phyloP scores from a whole-genome alignment of 2,113 vertebrate species.

The Petrocephalus zakoni region DNA sequence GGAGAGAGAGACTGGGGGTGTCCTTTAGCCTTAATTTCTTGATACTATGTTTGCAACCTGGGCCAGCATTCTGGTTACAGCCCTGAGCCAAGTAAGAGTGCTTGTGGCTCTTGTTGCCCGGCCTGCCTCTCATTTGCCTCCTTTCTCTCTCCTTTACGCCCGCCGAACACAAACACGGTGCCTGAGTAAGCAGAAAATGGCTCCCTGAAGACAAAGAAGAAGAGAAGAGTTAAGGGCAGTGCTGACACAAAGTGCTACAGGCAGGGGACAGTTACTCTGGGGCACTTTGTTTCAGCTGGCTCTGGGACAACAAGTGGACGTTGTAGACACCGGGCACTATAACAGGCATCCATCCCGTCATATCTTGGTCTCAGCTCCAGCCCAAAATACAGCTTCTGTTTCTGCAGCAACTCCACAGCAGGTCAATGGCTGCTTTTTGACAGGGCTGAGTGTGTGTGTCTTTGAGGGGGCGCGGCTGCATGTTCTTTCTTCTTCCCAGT shows the following conservation, averaged over 20 bases:
- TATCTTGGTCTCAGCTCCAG: not conserved
- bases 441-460: not conserved
- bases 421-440: conserved; percentile 7
- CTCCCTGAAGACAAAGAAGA: not conserved
- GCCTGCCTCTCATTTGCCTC: not conserved
- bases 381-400: not conserved
- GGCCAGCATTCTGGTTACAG: not conserved
- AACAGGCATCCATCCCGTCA: not conserved
- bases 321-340: not conserved
- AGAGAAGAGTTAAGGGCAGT: not conserved
- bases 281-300: not conserved
- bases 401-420: not conserved
- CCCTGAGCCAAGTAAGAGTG: not conserved
- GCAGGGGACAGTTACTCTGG: not conserved
- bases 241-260: not conserved
- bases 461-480: conserved; percentile 14
- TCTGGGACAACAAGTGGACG: too few relatives aligned
- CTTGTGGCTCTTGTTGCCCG: not conserved
- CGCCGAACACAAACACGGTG: not conserved
- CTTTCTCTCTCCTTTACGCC: not conserved
- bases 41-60: not conserved
- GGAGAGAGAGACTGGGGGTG: not conserved
- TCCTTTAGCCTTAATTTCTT: not conserved
- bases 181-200: not conserved
- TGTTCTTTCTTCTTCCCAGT: conserved; percentile 9